phyloP scores from a whole-genome alignment of 2,113 vertebrate species.

The Ageneiosus marmoratus region DNA sequence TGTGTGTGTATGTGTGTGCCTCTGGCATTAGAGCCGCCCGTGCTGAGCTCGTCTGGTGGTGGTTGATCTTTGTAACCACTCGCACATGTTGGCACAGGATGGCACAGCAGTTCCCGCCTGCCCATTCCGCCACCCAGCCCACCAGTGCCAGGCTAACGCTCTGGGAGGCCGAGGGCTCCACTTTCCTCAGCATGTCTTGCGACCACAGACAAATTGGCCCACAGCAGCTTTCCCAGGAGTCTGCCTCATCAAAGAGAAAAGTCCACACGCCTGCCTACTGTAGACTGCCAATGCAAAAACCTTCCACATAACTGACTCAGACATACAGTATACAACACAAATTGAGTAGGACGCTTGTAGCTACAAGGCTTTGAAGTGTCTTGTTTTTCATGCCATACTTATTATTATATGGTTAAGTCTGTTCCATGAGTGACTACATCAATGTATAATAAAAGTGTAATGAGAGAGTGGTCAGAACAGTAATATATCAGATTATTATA shows the following conservation, averaged over 20 bases:
- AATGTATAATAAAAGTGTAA: slow-evolving; percentile 38
- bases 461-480: slow-evolving; percentile 22
- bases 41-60: slow-evolving; percentile 52
- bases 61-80: slow-evolving; percentile 54
- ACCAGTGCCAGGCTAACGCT: slow-evolving; percentile 44
- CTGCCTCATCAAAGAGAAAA: slow-evolving; percentile 47
- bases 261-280: slow-evolving; percentile 36
- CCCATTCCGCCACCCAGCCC: slow-evolving; percentile 17
- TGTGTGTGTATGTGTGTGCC: slow-evolving; percentile 28
- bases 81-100: slow-evolving; percentile 50
- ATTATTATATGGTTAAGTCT: slow-evolving; percentile 41
- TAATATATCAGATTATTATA: slow-evolving; percentile 34
- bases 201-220: slow-evolving; percentile 48
- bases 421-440: slow-evolving; percentile 7
- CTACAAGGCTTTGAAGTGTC: slow-evolving; percentile 38
- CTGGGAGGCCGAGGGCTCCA: slow-evolving; percentile 36
- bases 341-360: slow-evolving; percentile 35
- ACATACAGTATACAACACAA: slow-evolving; percentile 27
- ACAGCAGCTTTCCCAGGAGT: slow-evolving; percentile 46
- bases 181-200: slow-evolving; percentile 39
- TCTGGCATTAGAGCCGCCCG: slow-evolving; percentile 41
- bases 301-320: slow-evolving; percentile 33
- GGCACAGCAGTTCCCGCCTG: slow-evolving; percentile 36
- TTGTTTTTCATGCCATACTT: slow-evolving; percentile 36
- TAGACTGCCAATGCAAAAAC: slow-evolving; percentile 32